Percentiles rank a stretch among this genome's conserved stretches.
Conservation (phyloP, 2,797 vertebrate species). For the Emydoidea blandingii region DNA sequence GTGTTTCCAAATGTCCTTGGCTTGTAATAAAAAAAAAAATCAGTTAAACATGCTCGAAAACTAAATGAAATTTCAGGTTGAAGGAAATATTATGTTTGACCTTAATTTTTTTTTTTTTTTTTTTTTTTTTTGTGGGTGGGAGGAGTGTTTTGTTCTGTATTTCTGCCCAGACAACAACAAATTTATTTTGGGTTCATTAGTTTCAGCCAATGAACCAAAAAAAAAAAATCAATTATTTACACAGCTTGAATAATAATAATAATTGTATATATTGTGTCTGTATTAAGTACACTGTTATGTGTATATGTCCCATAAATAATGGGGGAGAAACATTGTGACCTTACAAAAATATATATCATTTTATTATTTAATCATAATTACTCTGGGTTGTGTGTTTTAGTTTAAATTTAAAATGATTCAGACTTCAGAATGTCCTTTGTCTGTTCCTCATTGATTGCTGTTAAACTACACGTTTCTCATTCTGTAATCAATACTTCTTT, state of each 20-base stretch:
- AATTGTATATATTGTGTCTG: neutral
- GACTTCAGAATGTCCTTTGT: conserved; percentile 76
- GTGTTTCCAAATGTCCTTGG: neutral
- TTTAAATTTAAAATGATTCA: conserved; percentile 76
- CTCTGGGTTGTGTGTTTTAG: conserved; percentile 7
- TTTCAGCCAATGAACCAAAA: neutral
- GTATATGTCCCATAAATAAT: neutral
- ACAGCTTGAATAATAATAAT: neutral
- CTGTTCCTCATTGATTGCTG: conserved; percentile 75
- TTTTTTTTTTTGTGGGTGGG: rapidly evolving
- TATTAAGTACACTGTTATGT: neutral
- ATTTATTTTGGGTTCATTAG: neutral
- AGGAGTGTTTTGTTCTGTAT: neutral
- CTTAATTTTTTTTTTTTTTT: too few relatives aligned
- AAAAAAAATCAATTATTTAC: neutral
- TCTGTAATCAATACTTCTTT: conserved; percentile 80
- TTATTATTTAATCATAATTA: conserved; percentile 38
- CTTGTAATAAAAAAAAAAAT: neutral
- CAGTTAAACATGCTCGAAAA: neutral
- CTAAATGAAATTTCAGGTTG: neutral
- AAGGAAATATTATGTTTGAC: neutral
- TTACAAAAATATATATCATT: neutral
- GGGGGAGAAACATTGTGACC: conserved; percentile 9
- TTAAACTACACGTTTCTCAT: conserved; percentile 83
- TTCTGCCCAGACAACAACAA: neutral